phyloP scores from a whole-genome alignment of 2,113 vertebrate species.

The Oncorhynchus keta region DNA sequence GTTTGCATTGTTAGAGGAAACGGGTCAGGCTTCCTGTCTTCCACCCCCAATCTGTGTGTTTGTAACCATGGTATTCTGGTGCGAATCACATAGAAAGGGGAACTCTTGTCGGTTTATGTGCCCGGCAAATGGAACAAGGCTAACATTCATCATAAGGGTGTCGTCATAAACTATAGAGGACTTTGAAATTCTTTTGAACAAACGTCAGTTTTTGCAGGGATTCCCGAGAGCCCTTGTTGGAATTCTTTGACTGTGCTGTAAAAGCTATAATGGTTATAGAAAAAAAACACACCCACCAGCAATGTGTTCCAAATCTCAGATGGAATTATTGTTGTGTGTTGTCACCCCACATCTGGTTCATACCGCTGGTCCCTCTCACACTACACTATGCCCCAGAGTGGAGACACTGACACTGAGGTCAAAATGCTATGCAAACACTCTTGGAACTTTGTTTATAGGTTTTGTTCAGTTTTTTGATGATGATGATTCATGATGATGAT shows the following conservation, averaged over 20 bases:
- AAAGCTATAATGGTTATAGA: not conserved
- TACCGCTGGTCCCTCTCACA: conserved; percentile 48
- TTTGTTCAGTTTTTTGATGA: conserved; percentile 20
- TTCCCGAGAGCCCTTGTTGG: too few species aligned
- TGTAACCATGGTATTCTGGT: conserved; percentile 27
- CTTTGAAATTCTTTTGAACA: conserved; percentile 3
- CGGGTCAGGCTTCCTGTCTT: conserved; percentile 43
- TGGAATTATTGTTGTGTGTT: conserved; percentile 27
- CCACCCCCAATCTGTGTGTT: conserved; percentile 14
- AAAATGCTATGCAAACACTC: conserved; percentile 36
- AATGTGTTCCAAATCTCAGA: conserved; percentile 6
- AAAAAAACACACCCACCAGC: not conserved
- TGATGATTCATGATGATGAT: conserved; percentile 24
- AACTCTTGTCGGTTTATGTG: conserved; percentile 30
- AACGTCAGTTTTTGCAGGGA: too few species aligned
- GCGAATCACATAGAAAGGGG: conserved; percentile 8
- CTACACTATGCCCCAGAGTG: conserved; percentile 24
- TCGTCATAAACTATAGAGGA: conserved; percentile 39
- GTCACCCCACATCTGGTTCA: conserved; percentile 68
- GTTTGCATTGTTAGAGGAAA: conserved; percentile 46
- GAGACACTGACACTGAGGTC: conserved; percentile 25
- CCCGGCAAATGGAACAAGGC: not conserved
- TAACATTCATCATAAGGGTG: conserved; percentile 30
- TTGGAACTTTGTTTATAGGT: conserved; percentile 12
- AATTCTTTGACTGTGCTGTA: not conserved